Evolutionary conservation across 37 sponge, comb jelly and placozoan species (phyloP).

Genomic region (Crambe crambe): DNA sequence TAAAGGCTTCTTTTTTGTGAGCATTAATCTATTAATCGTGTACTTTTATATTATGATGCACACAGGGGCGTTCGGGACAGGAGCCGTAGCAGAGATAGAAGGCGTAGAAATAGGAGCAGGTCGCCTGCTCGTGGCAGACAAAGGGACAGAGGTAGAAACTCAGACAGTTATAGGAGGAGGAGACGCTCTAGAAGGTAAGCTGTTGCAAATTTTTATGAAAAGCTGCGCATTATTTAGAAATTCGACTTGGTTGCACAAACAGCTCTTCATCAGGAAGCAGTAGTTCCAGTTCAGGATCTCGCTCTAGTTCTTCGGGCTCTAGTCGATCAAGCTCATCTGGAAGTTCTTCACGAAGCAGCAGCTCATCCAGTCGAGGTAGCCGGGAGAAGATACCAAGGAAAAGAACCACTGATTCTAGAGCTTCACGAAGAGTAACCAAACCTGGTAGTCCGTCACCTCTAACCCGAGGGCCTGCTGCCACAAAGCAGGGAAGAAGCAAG

Average conservation of each 20-base stretch:
- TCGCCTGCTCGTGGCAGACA: slow-evolving; percentile 5
- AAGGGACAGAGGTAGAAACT: slow-evolving; percentile 18
- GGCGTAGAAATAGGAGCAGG: slow-evolving; percentile 19
- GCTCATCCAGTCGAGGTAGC: background rate
- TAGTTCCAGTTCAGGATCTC: slow-evolving; percentile 45
- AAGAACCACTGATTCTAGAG: background rate
- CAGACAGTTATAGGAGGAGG: slow-evolving; percentile 4
- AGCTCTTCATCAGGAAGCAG: slow-evolving; percentile 44
- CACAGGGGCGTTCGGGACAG: slow-evolving; percentile 42
- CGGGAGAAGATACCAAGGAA: slow-evolving; percentile 10
- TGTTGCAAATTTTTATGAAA: background rate
- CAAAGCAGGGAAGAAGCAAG: background rate
- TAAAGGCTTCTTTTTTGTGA: background rate
- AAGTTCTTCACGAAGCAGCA: background rate
- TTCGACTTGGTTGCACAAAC: slow-evolving; percentile 14
- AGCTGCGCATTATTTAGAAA: slow-evolving; percentile 35
- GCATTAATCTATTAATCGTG: too few species aligned
- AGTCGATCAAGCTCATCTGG: background rate
- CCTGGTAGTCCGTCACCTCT: background rate
- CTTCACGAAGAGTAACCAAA: background rate
- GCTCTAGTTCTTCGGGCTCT: slow-evolving; percentile 15
- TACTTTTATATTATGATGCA: too few species aligned
- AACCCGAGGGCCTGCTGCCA: background rate
- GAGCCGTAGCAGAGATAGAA: slow-evolving; percentile 33
- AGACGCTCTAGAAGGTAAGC: slow-evolving; percentile 4